Conservation (phyloP, 2,888 invertebrate species). For the Ormyrus nitidulus region DNA sequence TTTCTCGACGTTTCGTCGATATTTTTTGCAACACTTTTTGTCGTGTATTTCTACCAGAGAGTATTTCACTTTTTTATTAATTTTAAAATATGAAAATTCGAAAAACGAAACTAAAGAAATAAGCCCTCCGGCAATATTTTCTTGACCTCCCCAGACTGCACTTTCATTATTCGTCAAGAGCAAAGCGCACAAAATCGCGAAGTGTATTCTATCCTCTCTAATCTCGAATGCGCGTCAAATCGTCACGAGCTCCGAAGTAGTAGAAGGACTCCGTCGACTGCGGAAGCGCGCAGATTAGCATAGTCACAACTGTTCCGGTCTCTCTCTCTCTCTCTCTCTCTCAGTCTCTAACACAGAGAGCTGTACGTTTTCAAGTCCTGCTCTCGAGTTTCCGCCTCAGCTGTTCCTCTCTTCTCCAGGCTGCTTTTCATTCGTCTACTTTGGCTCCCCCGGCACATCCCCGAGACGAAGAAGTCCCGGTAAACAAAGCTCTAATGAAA, state of each 20-base stretch:
- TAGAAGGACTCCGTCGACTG: neutral
- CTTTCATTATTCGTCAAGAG: neutral
- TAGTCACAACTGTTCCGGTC: constrained; percentile 21
- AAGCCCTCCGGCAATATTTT: neutral
- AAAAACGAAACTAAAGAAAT: no score
- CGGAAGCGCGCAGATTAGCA: constrained; percentile 22
- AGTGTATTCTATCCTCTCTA: neutral
- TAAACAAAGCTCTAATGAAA: constrained; percentile 72
- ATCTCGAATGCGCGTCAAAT: constrained; percentile 27
- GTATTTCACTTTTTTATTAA: no score
- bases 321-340: neutral
- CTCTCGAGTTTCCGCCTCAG: constrained; percentile 23
- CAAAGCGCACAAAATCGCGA: neutral
- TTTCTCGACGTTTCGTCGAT: no score
- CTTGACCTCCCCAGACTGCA: neutral
- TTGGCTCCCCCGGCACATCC: constrained; percentile 42
- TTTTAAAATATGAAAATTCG: no score
- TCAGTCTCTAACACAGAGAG: neutral
- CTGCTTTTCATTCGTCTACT: constrained; percentile 42
- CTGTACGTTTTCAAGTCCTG: no score
- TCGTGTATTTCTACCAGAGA: no score
- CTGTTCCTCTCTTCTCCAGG: constrained; percentile 18
- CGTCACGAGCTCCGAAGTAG: neutral
- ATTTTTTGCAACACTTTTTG: no score
- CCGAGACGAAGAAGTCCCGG: constrained; percentile 52